phyloP scores from a whole-genome alignment of 2,797 vertebrate genomes.

The Mus caroli region DNA sequence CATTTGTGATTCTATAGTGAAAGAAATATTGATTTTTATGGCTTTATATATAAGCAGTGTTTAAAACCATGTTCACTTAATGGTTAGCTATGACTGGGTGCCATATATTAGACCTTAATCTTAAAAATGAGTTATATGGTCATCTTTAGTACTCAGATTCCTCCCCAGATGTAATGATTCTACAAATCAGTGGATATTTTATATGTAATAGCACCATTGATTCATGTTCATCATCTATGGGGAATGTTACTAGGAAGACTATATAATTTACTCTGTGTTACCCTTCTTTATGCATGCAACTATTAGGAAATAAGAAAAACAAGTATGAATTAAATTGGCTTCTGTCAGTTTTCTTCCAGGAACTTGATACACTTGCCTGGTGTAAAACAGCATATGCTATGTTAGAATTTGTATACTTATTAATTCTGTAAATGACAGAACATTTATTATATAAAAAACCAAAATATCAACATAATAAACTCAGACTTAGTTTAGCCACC shows the following conservation, averaged over 20 bases:
- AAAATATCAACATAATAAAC: background rate
- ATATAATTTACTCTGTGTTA: slow-evolving; percentile 27
- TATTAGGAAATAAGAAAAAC: slow-evolving; percentile 49
- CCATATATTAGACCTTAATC: slow-evolving; percentile 64
- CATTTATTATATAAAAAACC: slow-evolving; percentile 56
- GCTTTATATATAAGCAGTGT: slow-evolving; percentile 64
- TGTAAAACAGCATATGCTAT: slow-evolving; percentile 30
- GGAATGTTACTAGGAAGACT: slow-evolving; percentile 32
- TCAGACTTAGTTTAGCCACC: background rate
- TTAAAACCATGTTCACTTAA: slow-evolving; percentile 65
- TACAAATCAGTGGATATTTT: slow-evolving; percentile 59
- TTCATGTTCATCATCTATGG: slow-evolving; percentile 12
- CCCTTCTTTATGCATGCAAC: slow-evolving; percentile 9
- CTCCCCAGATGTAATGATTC: slow-evolving; percentile 65
- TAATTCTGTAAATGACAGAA: slow-evolving; percentile 44
- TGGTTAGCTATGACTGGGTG: slow-evolving; percentile 22
- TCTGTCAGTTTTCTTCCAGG: slow-evolving; percentile 44
- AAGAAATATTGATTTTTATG: slow-evolving; percentile 68
- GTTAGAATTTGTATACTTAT: slow-evolving; percentile 51
- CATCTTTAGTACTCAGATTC: slow-evolving; percentile 58
- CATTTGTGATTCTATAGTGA: slow-evolving; percentile 64
- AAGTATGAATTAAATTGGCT: slow-evolving; percentile 9
- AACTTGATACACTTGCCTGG: slow-evolving; percentile 29
- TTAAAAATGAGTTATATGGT: slow-evolving; percentile 66
- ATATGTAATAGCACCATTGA: slow-evolving; percentile 6